Evolutionary conservation across 2,888 invertebrate genomes (phyloP).

Genomic region (Parnassius glacialis): DNA sequence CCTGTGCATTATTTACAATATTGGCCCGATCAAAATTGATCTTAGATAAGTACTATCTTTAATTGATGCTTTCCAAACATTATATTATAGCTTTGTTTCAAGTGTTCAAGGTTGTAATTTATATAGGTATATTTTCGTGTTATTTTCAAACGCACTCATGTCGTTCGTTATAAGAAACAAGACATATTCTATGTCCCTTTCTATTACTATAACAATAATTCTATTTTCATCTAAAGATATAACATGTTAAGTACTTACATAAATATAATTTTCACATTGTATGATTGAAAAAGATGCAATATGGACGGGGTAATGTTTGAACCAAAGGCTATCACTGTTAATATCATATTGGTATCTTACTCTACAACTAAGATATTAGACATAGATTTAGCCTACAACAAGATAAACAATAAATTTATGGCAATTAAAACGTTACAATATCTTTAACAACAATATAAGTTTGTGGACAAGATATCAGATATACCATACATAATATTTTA

Average conservation of each 20-base stretch:
- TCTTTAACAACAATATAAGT: constrained; percentile 24
- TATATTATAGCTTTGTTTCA: too few species aligned
- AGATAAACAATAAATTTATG: constrained; percentile 40
- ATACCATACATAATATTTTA: not conserved
- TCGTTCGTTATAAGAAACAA: too few species aligned
- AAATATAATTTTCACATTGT: constrained; percentile 26
- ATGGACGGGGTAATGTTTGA: constrained; percentile 33
- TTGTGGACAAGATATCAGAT: constrained; percentile 19
- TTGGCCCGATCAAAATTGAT: too few species aligned
- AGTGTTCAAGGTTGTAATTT: too few species aligned
- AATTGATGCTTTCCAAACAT: too few species aligned
- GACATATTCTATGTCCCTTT: too few species aligned
- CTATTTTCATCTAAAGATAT: constrained; percentile 9
- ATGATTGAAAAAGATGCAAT: constrained; percentile 16
- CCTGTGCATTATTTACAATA: too few species aligned
- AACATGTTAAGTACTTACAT: constrained; percentile 22
- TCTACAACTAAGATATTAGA: constrained; percentile 22
- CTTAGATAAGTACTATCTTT: too few species aligned
- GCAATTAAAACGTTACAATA: constrained; percentile 35
- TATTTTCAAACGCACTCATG: too few species aligned
- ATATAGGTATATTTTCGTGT: too few species aligned
- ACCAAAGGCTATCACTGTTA: constrained; percentile 22
- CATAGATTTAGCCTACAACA: constrained; percentile 34
- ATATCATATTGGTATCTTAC: constrained; percentile 16
- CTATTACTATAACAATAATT: constrained; percentile 14